Base-by-base conservation (phyloP, 2,888 invertebrate genomes). In the Papilio protenor region DNA sequence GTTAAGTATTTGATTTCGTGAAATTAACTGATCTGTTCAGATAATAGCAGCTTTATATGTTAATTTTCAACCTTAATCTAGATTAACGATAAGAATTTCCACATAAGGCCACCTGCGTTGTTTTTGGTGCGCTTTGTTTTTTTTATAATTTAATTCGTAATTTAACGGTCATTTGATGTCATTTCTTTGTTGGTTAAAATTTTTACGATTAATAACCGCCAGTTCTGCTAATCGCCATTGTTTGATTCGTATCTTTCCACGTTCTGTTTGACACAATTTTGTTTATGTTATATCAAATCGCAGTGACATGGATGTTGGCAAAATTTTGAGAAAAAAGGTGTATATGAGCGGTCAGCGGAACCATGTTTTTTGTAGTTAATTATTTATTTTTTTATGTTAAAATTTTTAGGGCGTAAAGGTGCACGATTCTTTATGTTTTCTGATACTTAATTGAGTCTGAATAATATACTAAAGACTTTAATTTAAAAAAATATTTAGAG, bases 51-150 rank as follows among this genome's bases (percentile, higher is more conserved):
- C 81, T 76, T 66, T 71, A 47, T 33, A 57, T 64, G 82, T 84
- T 84, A 85, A 85, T 85, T 85, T 84, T 84, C 80, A 79, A 82
- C 81, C 83, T 83, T 83, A 83, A 85, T 80, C 82, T 83, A 81
- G 85, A 86, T 84, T 84, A 83, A 83, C 77, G 79, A 79, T 77
- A 79, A 84, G 84, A 83, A 84, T 83, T 83, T 87, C 87, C 87
- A 71, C 52, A 18, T 23, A 59, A 40, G 77, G 45, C 74, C 77
- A 77, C 77, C 74, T n/a, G 70, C 77, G 73, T 27, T 49, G 59
- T 40, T 49, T 52, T 64, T 33, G 21, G 33, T 61, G 33, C 10
- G 33, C 40, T 40, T 49, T 71, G 21, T 40, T 49, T 74, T 59
- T 73, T 73, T 47, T 14, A 18, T 23, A 33, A 64, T 40, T 71